Conservation (phyloP, 2,797 vertebrate species). For the Borostomias antarcticus region DNA sequence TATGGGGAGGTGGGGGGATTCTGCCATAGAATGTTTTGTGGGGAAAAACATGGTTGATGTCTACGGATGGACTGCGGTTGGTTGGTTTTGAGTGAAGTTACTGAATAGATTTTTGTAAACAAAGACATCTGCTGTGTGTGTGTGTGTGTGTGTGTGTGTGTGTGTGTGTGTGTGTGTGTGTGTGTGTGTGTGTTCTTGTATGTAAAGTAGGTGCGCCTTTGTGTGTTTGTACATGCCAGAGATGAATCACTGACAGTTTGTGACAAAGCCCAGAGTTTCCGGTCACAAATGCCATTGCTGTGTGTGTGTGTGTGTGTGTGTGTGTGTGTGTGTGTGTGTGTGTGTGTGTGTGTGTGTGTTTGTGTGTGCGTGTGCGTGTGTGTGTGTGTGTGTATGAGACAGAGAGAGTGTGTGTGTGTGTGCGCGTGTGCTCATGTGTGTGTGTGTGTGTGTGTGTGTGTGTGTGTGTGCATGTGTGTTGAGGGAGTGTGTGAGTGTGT, state of each 20-base stretch:
- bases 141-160: background rate
- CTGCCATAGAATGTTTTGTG: no score
- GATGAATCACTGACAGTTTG: slow-evolving; percentile 59
- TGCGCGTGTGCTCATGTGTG: no score
- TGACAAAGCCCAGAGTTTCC: slow-evolving; percentile 66
- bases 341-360: no score
- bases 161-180: background rate
- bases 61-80: no score
- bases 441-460: background rate
- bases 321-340: slow-evolving; percentile 1
- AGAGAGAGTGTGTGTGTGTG: no score
- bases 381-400: no score
- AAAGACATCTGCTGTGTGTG: background rate
- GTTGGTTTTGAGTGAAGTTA: no score
- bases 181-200: slow-evolving; percentile 55
- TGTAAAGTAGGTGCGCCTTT: background rate
- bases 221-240: slow-evolving; percentile 53
- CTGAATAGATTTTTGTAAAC: no score
- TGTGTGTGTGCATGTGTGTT: background rate
- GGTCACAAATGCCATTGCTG: slow-evolving; percentile 30
- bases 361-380: no score
- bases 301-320: slow-evolving; percentile 32
- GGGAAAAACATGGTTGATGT: no score
- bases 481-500: no score
- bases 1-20: no score